Conservation (phyloP, 2,113 vertebrate species). For the Heterocephalus glaber region DNA sequence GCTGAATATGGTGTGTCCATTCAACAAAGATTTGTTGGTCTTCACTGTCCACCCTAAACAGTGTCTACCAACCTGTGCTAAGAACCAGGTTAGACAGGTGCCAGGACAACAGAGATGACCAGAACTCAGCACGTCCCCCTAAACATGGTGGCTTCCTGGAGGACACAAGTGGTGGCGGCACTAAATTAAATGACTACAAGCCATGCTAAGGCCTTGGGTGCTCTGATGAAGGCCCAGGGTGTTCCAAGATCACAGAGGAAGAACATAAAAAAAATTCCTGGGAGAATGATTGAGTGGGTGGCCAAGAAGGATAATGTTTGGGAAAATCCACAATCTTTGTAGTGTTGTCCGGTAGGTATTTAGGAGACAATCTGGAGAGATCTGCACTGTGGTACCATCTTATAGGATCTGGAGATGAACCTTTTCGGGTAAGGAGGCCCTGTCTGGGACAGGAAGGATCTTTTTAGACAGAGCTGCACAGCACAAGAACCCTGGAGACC, state of each 20-base stretch:
- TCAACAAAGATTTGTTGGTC: background rate
- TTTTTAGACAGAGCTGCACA: background rate
- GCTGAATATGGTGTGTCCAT: background rate
- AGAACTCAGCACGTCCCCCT: too few relatives aligned
- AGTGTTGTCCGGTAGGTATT: background rate
- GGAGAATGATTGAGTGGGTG: fast-evolving
- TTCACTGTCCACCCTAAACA: background rate
- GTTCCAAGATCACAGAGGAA: background rate
- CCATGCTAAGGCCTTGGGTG: background rate
- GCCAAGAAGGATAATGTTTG: too few relatives aligned
- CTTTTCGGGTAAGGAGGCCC: background rate
- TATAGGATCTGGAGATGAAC: background rate
- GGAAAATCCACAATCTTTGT: background rate
- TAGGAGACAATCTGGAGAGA: background rate
- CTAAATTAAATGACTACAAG: fast-evolving
- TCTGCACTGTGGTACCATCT: background rate
- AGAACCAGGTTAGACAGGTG: too few relatives aligned
- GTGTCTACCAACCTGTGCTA: background rate
- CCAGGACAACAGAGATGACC: background rate
- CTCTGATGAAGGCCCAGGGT: background rate
- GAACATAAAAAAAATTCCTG: background rate
- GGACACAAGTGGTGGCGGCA: background rate
- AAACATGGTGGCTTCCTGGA: background rate
- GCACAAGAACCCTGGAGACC: background rate
- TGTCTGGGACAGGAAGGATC: background rate